Evolutionary conservation across 2,888 invertebrate genomes (phyloP).

Genomic region (Urechis unicinctus): DNA sequence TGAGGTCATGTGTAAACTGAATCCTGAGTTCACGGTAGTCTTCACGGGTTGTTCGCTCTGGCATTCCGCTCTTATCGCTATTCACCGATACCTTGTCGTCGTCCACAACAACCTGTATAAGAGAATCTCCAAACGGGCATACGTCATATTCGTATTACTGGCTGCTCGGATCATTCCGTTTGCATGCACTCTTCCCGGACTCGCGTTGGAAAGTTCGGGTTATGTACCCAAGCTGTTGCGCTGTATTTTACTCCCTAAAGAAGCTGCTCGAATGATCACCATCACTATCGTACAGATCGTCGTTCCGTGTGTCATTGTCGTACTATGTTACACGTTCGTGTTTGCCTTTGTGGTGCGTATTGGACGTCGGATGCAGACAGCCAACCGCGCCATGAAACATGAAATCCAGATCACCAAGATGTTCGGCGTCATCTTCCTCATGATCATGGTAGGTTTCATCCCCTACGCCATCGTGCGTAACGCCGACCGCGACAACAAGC

Average conservation of each 20-base stretch:
- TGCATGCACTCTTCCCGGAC: constrained; percentile 37
- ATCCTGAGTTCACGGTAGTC: constrained; percentile 41
- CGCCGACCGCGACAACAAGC: constrained; percentile 35
- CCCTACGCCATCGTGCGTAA: constrained; percentile 44
- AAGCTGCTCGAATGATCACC: constrained; percentile 36
- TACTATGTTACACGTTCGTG: constrained; percentile 42
- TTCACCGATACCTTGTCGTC: constrained; percentile 45
- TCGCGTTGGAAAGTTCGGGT: constrained; percentile 37
- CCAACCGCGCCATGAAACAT: constrained; percentile 34
- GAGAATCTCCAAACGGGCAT: constrained; percentile 41
- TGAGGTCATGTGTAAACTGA: constrained; percentile 36
- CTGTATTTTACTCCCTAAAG: constrained; percentile 39
- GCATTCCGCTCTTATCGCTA: constrained; percentile 45
- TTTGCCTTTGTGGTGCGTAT: constrained; percentile 42
- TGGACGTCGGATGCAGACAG: constrained; percentile 31
- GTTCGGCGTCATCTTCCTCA: constrained; percentile 47
- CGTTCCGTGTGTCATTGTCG: constrained; percentile 40
- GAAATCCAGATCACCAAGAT: constrained; percentile 49
- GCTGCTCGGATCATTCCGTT: constrained; percentile 40
- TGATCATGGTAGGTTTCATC: constrained; percentile 44
- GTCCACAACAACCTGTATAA: constrained; percentile 42
- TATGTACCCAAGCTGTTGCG: constrained; percentile 39
- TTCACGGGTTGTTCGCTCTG: constrained; percentile 44
- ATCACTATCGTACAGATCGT: constrained; percentile 40
- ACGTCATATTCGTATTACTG: constrained; percentile 40